Conservation (phyloP, 2,888 invertebrate species). For the Entomobrya proxima region DNA sequence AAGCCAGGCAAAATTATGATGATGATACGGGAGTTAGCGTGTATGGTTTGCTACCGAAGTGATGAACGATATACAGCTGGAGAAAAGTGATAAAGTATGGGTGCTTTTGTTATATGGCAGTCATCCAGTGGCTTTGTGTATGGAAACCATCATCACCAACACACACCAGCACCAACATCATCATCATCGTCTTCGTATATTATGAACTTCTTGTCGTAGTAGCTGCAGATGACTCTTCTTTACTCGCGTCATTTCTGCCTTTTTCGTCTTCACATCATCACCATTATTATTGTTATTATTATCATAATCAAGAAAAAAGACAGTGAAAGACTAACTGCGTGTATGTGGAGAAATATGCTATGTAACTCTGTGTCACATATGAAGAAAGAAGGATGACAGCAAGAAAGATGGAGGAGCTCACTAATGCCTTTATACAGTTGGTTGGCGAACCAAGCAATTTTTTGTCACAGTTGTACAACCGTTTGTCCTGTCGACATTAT, state of each 20-base stretch:
- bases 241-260: conserved; percentile 15
- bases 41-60: conserved; percentile 1
- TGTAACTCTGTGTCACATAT: conserved; percentile 27
- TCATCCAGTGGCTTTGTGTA: conserved; percentile 40
- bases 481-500: conserved; percentile 43
- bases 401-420: not conserved
- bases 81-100: conserved; percentile 55
- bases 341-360: conserved; percentile 46
- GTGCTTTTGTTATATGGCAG: conserved; percentile 46
- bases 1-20: not conserved
- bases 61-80: conserved; percentile 50
- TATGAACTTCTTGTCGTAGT: too few species aligned
- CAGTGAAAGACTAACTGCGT: conserved; percentile 47
- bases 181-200: not conserved
- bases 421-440: conserved; percentile 36
- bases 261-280: conserved; percentile 45
- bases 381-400: conserved; percentile 15
- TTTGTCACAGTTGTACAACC: conserved; percentile 54
- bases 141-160: conserved; percentile 28
- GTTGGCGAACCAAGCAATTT: conserved; percentile 14
- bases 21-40: not conserved
- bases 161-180: not conserved
- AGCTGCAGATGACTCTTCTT: not conserved
- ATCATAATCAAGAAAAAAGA: conserved; percentile 57
- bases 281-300: conserved; percentile 53